Base-by-base conservation (phyloP, 2,797 vertebrate species). In the Hydrocynus forskahlii region DNA sequence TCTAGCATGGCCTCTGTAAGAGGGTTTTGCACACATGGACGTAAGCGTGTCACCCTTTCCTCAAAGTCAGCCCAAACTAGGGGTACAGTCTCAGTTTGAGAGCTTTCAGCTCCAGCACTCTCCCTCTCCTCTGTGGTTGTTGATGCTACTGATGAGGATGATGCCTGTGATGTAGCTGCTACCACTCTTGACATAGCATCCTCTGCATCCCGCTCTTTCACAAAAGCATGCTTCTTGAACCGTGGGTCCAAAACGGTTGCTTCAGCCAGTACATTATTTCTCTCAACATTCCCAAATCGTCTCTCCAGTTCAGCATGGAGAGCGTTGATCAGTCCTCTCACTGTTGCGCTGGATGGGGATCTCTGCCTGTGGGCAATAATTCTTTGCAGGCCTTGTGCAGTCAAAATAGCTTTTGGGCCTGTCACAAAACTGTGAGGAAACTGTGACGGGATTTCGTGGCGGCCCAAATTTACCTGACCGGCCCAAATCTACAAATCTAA, bases 221-320 rank as follows among this genome's bases (percentile, higher is more conserved):
- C 52, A 78, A 79, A 81, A 29, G 72, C 72, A 23, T 76, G 66
- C 55, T 76, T 81, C 54, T 81, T 76, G 16, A 76, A 77, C 43
- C 50, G 78, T 59, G 70, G 81, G 23, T 83, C 70, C 59, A 78
- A 23, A 17, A 45, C 55, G 38, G 75, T 82, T 66, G 75, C 59
- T 66, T 82, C 75, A 35, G 68, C 59, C 64, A 82, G 60, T 35
- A 66, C 73, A 45, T 73, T 50, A 73, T 29, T 78, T 21, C 16
- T 38, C 48, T 82, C 29, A 23, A 78, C 48, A 59, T 25, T 73
- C 38, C 67, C 60, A 71, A 82, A 82, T 50, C 57, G 59, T 8
- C 2, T 54, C 10, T 10, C 45, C 60, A 78, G 52, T 75, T 81
- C 72, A 59, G 72, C 55, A 62, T 67, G 67, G 21, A 75, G 60